Evolutionary conservation across 2,888 invertebrate species (phyloP), one percentile per base, ranked within the genome.

Genomic region (Caenorhabditis sp.): DNA sequence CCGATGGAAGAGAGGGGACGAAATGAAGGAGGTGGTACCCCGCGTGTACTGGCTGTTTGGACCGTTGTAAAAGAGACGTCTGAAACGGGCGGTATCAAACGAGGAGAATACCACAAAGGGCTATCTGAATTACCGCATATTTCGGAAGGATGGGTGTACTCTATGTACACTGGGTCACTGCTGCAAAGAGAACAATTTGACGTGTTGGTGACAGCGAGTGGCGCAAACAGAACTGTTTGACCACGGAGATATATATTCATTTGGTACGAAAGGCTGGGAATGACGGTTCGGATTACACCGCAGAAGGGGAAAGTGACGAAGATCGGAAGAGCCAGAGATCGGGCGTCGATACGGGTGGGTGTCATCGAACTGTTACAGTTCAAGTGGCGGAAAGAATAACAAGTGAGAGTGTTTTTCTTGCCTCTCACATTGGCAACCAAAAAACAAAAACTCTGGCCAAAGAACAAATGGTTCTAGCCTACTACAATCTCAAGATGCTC

Each of bases 221-320:
- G 68, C 59, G 50, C 52, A 43, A 68, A 59, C 32, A 50, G 68
- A 68, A 68, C 68, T 68, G 68, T 68, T 68, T 68, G 68, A 68
- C 58, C 68, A 58, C 68, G 37, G 68, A 59, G 68, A 58, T 58
- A 50, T 46, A 56, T 58, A 66, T 56, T 56, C 66, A 56, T 56
- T 65, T 56, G 61, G 61, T 61, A 61, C 48, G 26, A 32, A 45
- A 22, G 26, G 55, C 15, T 32, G 41, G 17, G 45, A 15, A 63
- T 63, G 43, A 53, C 66, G 58, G 17, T 48, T 45, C 50, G 35
- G 30, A 53, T 43, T 65, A 45, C 41, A 68, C 30, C 52, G 68
- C 58, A n/a, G 41, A 26, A 26, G 20, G 62, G 20, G 65, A 66
- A 56, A 48, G 66, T 56, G 66, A 46, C 48, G 48, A 56, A 58